phyloP scores from a whole-genome alignment of 2,797 vertebrate species.

The Intellagama lesueurii region DNA sequence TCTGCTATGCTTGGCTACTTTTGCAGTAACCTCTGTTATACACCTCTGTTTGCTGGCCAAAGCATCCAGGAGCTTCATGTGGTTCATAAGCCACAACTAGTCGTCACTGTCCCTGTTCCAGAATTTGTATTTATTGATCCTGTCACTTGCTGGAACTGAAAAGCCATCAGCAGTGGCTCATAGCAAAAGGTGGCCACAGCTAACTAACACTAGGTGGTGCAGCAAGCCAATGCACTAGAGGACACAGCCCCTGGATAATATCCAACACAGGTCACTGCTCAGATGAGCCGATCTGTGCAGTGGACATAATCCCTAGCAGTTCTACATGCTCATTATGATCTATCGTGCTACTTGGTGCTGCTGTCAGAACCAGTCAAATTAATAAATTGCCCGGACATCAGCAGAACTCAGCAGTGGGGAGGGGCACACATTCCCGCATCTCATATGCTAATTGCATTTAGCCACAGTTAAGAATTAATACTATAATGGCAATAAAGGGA shows the following conservation, averaged over 20 bases:
- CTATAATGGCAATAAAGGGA: background rate
- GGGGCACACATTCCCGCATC: background rate
- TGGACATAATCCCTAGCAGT: accelerated
- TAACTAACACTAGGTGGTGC: conserved; percentile 18
- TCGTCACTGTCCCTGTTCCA: background rate
- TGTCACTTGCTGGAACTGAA: background rate
- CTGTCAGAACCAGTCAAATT: background rate
- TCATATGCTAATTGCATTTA: background rate
- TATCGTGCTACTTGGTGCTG: background rate
- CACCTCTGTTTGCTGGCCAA: background rate
- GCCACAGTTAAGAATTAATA: conserved; percentile 31
- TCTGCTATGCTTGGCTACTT: background rate
- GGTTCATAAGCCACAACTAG: background rate
- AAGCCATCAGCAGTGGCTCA: background rate
- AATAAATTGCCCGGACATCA: background rate
- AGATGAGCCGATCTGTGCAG: background rate
- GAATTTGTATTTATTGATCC: background rate
- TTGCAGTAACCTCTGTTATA: background rate
- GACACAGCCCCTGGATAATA: conserved; percentile 13
- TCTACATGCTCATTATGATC: background rate
- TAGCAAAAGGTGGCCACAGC: conserved; percentile 3
- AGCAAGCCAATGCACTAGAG: conserved; percentile 3
- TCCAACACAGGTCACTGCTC: background rate
- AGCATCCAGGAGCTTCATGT: background rate
- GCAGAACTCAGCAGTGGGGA: conserved; percentile 17